Conservation (phyloP, 2,888 invertebrate species). For the Gortyna flavago region DNA sequence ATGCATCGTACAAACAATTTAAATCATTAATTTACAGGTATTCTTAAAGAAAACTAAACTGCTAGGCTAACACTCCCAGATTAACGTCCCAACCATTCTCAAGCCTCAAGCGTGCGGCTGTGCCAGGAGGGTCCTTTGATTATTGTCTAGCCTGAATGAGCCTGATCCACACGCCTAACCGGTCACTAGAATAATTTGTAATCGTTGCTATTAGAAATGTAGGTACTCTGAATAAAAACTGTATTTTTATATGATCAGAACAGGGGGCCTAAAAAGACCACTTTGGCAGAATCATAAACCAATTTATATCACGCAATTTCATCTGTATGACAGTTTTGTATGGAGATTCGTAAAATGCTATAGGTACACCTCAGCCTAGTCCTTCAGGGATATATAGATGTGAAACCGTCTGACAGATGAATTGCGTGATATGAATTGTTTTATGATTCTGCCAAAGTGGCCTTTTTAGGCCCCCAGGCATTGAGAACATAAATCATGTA, state of each 20-base stretch:
- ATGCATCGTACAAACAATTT: conserved; percentile 3
- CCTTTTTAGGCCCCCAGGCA: too few relatives aligned
- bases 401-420: too few relatives aligned
- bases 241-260: neutral
- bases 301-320: too few relatives aligned
- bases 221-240: neutral
- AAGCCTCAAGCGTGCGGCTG: neutral
- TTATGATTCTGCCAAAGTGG: too few relatives aligned
- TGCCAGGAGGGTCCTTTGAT: neutral
- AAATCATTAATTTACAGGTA: conserved; percentile 8
- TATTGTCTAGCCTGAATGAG: neutral
- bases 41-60: conserved; percentile 4
- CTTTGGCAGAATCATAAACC: too few relatives aligned
- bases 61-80: neutral
- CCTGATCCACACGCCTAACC: neutral
- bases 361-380: too few relatives aligned
- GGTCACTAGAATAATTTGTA: neutral
- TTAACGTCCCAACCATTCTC: neutral
- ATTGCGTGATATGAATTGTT: too few relatives aligned
- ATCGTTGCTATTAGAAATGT: neutral
- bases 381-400: too few relatives aligned
- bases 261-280: too few relatives aligned
- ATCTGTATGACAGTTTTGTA: too few relatives aligned
- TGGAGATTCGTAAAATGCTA: too few relatives aligned
- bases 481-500: neutral